Conservation (phyloP, 1,140 invertebrate genomes). For the Diabrotica virgifera region DNA sequence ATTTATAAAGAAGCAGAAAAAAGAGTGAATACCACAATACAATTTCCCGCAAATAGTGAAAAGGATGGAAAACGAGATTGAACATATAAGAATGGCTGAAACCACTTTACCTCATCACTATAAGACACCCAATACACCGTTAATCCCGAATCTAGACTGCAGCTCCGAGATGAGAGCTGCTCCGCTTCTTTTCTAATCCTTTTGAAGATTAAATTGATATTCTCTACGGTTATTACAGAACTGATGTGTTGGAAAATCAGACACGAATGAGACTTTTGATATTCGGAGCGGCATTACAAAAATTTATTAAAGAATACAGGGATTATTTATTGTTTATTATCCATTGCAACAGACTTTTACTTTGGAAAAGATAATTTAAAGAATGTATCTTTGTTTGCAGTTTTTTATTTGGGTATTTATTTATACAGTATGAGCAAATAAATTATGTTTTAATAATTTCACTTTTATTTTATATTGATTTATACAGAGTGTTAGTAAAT, state of each 20-base stretch:
- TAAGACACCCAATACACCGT: slow-evolving; percentile 12
- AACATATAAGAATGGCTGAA: slow-evolving; percentile 17
- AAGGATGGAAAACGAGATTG: not conserved
- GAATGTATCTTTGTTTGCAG: too few relatives aligned
- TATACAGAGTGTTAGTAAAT: too few relatives aligned
- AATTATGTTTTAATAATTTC: too few relatives aligned
- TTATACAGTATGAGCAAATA: too few relatives aligned
- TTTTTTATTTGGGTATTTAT: too few relatives aligned
- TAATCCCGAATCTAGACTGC: slow-evolving; percentile 15
- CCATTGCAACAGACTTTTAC: too few relatives aligned
- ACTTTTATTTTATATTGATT: too few relatives aligned
- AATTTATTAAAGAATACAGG: not conserved
- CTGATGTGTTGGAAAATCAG: slow-evolving; percentile 1
- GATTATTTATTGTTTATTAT: too few relatives aligned
- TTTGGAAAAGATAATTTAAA: too few relatives aligned
- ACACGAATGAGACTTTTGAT: not conserved
- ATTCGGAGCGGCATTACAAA: not conserved
- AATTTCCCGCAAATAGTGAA: not conserved
- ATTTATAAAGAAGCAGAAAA: not conserved
- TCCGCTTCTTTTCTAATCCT: slow-evolving; percentile 21
- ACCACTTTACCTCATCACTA: slow-evolving; percentile 25
- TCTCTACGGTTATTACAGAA: slow-evolving; percentile 23
- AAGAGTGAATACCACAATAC: not conserved
- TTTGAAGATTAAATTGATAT: slow-evolving; percentile 27
- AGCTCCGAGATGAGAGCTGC: not conserved